Conservation (phyloP, 2,888 invertebrate genomes). For the Phaedon cochleariae region DNA sequence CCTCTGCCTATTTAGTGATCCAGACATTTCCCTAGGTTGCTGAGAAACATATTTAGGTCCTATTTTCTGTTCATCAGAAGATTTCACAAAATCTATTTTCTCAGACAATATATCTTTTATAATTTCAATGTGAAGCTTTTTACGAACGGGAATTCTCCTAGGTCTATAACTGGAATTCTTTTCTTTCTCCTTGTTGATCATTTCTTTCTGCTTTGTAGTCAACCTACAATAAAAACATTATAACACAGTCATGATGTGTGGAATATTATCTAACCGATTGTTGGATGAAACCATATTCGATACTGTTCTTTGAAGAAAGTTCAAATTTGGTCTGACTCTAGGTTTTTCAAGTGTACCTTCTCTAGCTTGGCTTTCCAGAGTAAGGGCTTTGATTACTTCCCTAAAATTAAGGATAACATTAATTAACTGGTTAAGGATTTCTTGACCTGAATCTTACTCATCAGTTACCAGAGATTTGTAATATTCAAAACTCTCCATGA, state of each 20-base stretch:
- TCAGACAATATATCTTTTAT: conserved; percentile 31
- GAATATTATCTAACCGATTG: conserved; percentile 34
- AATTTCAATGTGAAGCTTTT: conserved; percentile 27
- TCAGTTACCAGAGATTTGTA: conserved; percentile 42
- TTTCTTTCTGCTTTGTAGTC: conserved; percentile 18
- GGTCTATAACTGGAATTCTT: conserved; percentile 15
- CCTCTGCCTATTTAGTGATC: neutral
- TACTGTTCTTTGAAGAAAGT: conserved; percentile 47
- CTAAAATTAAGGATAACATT: conserved; percentile 32
- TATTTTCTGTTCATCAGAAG: conserved; percentile 6
- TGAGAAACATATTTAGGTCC: neutral
- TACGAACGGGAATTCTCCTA: conserved; percentile 8
- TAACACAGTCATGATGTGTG: neutral
- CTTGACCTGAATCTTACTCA: conserved; percentile 30
- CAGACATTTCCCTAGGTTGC: neutral
- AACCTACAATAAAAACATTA: conserved; percentile 17
- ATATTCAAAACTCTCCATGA: conserved; percentile 28
- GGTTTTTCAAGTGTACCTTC: conserved; percentile 40
- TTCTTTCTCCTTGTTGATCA: conserved; percentile 18
- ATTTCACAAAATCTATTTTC: conserved; percentile 32
- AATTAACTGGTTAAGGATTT: neutral
- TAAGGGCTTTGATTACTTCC: conserved; percentile 44
- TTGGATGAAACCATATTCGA: conserved; percentile 43
- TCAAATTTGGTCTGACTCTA: conserved; percentile 44
- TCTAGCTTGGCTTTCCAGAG: conserved; percentile 44